A percentile compares a stretch with the other conserved stretches of the same genome.
Conservation (phyloP, 2,888 invertebrate species). For the Pterostichus niger region DNA sequence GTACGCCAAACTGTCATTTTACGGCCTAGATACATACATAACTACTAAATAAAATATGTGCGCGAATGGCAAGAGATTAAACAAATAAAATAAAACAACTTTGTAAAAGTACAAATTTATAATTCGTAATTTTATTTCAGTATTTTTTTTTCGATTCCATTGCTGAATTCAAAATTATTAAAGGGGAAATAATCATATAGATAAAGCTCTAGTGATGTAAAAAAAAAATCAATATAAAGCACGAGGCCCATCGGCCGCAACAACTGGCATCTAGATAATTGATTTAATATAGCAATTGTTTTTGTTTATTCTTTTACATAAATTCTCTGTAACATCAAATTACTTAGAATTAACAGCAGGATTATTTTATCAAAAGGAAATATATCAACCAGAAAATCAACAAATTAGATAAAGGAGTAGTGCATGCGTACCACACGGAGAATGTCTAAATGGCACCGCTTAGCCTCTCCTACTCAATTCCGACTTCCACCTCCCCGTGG, state of each 20-base stretch:
- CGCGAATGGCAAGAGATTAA: too few relatives aligned
- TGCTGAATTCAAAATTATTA: conserved; percentile 27
- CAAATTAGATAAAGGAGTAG: conserved; percentile 10
- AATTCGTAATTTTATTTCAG: not conserved
- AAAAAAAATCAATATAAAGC: conserved; percentile 11
- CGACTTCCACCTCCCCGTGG: too few relatives aligned
- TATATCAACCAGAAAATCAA: conserved; percentile 7
- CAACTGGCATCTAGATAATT: not conserved
- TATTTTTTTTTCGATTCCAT: conserved; percentile 1
- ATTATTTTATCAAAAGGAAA: conserved; percentile 18
- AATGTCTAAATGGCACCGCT: too few relatives aligned
- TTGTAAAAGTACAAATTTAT: not conserved
- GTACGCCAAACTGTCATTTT: too few relatives aligned
- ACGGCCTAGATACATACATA: too few relatives aligned
- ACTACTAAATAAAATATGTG: too few relatives aligned
- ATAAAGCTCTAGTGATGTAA: not conserved
- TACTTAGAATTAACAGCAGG: conserved; percentile 21
- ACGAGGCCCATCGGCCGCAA: not conserved
- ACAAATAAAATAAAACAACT: too few relatives aligned
- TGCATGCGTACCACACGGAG: too few relatives aligned
- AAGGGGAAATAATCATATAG: conserved; percentile 14
- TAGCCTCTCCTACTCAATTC: too few relatives aligned
- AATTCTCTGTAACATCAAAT: conserved; percentile 41
- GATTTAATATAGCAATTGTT: conserved; percentile 34
- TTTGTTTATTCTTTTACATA: conserved; percentile 13